Evolutionary conservation across 64 coral and sea anemone genomes (phyloP).

Genomic region (Exaiptasia diaphana): DNA sequence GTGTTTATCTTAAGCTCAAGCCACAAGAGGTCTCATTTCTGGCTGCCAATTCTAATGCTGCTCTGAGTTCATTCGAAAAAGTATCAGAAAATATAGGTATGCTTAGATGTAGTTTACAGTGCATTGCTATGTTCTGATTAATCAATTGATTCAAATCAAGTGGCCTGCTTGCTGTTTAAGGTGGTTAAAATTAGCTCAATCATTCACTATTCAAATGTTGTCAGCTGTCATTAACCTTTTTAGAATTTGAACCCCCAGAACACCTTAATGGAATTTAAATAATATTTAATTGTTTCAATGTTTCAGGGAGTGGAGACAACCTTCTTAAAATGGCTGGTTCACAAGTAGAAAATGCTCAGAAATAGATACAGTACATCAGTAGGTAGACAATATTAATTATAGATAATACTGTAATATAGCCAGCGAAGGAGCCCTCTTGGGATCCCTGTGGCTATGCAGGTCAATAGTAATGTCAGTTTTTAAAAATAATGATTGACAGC

Average conservation of each 20-base stretch:
- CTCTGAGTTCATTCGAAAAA: slow-evolving; percentile 93
- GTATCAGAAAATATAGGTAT: slow-evolving; percentile 96
- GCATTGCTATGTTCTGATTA: not conserved
- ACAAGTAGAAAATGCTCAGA: slow-evolving; percentile 93
- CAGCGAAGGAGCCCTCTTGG: too few species aligned
- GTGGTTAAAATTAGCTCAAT: not conserved
- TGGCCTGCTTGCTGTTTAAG: not conserved
- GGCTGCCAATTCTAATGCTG: slow-evolving; percentile 86
- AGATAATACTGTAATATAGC: too few species aligned
- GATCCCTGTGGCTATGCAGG: too few species aligned
- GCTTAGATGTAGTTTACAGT: not conserved
- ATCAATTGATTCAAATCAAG: not conserved
- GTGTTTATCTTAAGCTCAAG: slow-evolving; percentile 72
- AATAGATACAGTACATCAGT: too few species aligned
- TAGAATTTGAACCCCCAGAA: not conserved
- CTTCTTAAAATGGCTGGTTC: slow-evolving; percentile 93
- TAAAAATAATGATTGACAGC: too few species aligned
- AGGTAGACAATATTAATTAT: too few species aligned
- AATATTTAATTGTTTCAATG: not conserved
- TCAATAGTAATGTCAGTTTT: too few species aligned
- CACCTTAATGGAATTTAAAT: not conserved
- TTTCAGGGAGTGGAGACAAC: slow-evolving; percentile 77
- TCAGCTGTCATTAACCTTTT: not conserved
- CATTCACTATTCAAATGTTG: not conserved
- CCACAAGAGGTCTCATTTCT: slow-evolving; percentile 92